Base-by-base conservation (phyloP, 2,888 invertebrate species). In the Blastobasis lacticolella region DNA sequence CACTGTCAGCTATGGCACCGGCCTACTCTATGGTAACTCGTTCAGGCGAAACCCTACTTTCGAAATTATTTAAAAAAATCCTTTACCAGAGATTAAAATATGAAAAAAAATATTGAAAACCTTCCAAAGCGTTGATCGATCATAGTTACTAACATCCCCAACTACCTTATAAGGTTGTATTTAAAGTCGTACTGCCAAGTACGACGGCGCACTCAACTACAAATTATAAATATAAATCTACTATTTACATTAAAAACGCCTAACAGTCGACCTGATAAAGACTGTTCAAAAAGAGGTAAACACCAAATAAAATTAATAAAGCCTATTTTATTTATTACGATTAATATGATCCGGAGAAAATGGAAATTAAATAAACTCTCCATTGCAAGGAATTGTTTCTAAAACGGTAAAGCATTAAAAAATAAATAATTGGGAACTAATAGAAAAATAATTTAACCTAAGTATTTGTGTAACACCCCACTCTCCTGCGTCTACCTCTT, bases 1-100 rank as follows among this genome's bases (percentile, higher is more conserved):
- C 74, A 73, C 74, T 71, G 67, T 70, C 70, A 62, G 69, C 67
- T 82, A 85, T 85, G 83, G 83, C 86, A 86, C 85, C 85, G 81
- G 78, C 82, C 76, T 78, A 82, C 61, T 72, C 81, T 84, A 84
- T 82, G 86, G 86, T 85, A 84, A 86, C 85, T 84, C 76, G 69
- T 71, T 75, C 79, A 80, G 82, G 81, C 55, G 58, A 57, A 55
- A 50, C 51, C 44, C 23, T 43, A 9, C 23, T 23, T 23, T 46
- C 42, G 23, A 57, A 56, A 48, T 53, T 51, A 49, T 56, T 58
- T 55, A 9, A 54, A 47, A 56, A 53, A 54, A 50, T 64, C 64
- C 63, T 56, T 53, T 64, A 63, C 64, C 63, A 50, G 58, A 55
- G 53, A 53, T 56, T 57, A 53, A 56, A 57, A 51, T 53, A 54